Base-by-base conservation (phyloP, 2,888 invertebrate species). In the Andrena minutula region DNA sequence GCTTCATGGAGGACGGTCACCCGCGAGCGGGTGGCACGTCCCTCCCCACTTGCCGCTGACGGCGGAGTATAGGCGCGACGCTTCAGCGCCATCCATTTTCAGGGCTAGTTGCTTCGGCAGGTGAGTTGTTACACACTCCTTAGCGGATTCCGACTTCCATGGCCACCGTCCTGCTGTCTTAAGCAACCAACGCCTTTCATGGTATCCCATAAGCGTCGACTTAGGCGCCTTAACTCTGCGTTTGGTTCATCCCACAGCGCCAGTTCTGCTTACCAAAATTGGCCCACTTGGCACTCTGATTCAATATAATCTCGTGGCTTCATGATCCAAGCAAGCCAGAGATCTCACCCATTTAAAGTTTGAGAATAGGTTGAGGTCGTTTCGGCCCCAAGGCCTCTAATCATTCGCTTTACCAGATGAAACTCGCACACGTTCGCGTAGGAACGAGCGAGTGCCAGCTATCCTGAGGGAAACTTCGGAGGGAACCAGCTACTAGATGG, bases 301-400 rank as follows among this genome's bases (percentile, higher is more conserved):
- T 23, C 95, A 94, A 94, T 94, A 94, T 95, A 53, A 53, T 23
- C 94, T 94, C 94, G 84, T 94, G 94, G 94, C 94, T 95, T 95
- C 95, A 91, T 86, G 75, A 94, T 23, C 95, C 93, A 94, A 95
- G 95, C 94, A 95, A 95, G 95, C 94, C 95, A 94, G 94, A 64
- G 35, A 72, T 72, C 63, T 53, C 26, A 53, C 35, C 63, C 53
- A 72, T 94, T 96, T 95, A 96, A 96, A 96, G 96, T 96, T 96
- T 91, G 96, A 96, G 96, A 96, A 96, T 96, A 96, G 96, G 96
- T 96, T 95, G 95, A 96, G 95, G 95, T 94, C 95, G 95, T 96
- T 53, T 53, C 53, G 53, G 53, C 53, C 96, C 95, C 95, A 95
- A 93, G 95, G 95, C 95, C 95, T 96, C 96, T 32, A 61, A 30